A percentile compares a stretch with the other conserved stretches of the same genome.
These are phyloP conservation scores for Drosophila meridionalis DNA, from an alignment of 2,888 invertebrate species.

Conservation along the genomic window DNA sequence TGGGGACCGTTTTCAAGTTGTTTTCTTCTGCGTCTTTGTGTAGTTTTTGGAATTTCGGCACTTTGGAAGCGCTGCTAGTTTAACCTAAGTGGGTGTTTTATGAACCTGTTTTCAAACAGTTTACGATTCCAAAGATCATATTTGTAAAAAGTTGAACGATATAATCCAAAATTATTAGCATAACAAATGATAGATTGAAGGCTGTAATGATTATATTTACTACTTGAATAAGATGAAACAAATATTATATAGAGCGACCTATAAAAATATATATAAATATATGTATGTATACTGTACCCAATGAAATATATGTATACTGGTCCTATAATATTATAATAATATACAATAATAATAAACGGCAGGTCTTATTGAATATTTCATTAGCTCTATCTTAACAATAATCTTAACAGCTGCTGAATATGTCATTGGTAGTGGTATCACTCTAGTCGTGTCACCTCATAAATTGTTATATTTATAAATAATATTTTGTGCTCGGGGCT, in stretches of 20 bases:
- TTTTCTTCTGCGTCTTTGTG: slow-evolving; percentile 1
- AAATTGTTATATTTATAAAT: no score
- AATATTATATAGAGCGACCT: neutral
- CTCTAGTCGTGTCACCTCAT: no score
- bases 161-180: neutral
- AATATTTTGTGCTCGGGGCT: no score
- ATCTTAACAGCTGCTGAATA: neutral
- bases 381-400: neutral
- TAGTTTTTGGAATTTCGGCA: neutral
- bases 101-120: slow-evolving; percentile 10
- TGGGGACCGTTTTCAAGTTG: slow-evolving; percentile 25
- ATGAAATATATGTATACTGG: no score
- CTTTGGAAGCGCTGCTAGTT: neutral
- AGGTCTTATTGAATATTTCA: neutral
- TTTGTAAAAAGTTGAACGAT: slow-evolving; percentile 3
- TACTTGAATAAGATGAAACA: neutral
- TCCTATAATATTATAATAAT: neutral
- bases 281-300: no score
- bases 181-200: neutral
- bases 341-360: neutral
- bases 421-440: no score
- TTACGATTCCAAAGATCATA: slow-evolving; percentile 2
- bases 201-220: neutral
- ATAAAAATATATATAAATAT: neutral
- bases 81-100: slow-evolving; percentile 4